A percentile compares a stretch with the other conserved stretches of the same genome.
These are phyloP conservation scores for Andrena fulva DNA, from an alignment of 2,888 invertebrate species.

Conservation along the genomic window DNA sequence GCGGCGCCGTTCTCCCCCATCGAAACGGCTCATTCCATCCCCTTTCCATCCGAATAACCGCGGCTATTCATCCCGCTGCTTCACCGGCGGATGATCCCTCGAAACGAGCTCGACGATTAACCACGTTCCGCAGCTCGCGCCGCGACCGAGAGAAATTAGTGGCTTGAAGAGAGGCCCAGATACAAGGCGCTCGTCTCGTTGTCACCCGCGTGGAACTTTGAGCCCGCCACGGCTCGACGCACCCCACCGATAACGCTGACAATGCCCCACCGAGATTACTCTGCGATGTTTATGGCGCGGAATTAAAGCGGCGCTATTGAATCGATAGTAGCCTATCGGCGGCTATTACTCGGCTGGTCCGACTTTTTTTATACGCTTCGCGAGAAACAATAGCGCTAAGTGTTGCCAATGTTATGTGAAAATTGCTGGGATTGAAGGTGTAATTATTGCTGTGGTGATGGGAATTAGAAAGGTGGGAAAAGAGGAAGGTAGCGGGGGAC, in stretches of 20 bases:
- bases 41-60: conserved; percentile 75
- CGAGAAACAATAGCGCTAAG: not conserved
- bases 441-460: not conserved
- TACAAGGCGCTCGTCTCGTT: conserved; percentile 23
- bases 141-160: conserved; percentile 39
- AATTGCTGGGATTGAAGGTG: not conserved
- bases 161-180: not conserved
- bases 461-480: not conserved
- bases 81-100: conserved; percentile 62
- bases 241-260: conserved; percentile 2
- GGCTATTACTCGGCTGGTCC: not conserved
- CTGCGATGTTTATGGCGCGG: conserved; percentile 40
- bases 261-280: conserved; percentile 17
- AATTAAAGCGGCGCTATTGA: conserved; percentile 47
- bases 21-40: conserved; percentile 55
- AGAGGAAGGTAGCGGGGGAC: too few species aligned
- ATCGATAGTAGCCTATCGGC: conserved; percentile 29
- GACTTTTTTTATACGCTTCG: not conserved
- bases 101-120: conserved; percentile 80
- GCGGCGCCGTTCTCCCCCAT: conserved; percentile 49
- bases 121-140: conserved; percentile 50
- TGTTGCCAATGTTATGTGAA: too few species aligned
- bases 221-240: conserved; percentile 23
- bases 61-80: conserved; percentile 72
- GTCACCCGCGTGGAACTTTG: conserved; percentile 49